These are phyloP conservation scores for Propithecus coquereli DNA, from an alignment of 2,113 vertebrate genomes.

Conservation along the genomic window DNA sequence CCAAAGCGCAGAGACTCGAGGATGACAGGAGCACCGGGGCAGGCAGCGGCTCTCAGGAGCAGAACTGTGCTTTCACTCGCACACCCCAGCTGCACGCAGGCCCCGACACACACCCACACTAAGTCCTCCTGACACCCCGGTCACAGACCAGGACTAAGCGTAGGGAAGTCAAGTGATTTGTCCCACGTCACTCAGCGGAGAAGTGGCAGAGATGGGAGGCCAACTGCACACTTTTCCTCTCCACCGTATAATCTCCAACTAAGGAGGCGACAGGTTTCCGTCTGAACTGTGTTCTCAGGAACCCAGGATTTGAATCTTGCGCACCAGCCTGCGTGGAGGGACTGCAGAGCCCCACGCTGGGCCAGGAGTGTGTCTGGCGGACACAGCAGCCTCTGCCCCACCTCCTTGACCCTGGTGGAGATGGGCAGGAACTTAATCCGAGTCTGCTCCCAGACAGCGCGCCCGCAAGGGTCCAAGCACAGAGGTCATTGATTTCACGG, in stretches of 20 bases:
- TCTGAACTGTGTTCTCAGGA: neutral
- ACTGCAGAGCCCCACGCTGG: neutral
- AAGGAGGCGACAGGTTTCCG: rapidly evolving
- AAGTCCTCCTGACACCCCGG: neutral
- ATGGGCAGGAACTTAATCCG: neutral
- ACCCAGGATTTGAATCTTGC: no score
- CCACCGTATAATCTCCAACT: rapidly evolving
- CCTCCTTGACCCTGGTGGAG: neutral
- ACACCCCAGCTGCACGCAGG: neutral
- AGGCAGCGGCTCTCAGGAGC: neutral
- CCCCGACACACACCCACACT: neutral
- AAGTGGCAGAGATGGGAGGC: neutral
- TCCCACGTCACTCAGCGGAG: neutral
- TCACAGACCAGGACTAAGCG: neutral
- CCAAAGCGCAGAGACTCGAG: rapidly evolving
- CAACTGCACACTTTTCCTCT: neutral
- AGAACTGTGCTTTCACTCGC: neutral
- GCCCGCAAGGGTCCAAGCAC: neutral
- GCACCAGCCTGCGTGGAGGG: neutral
- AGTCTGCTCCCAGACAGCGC: rapidly evolving
- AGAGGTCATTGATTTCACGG: rapidly evolving
- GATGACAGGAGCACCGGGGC: rapidly evolving
- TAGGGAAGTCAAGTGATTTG: neutral
- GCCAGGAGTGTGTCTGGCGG: no score
- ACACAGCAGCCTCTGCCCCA: neutral